phyloP scores from a whole-genome alignment of 2,797 vertebrate genomes.

The Chelmon rostratus region DNA sequence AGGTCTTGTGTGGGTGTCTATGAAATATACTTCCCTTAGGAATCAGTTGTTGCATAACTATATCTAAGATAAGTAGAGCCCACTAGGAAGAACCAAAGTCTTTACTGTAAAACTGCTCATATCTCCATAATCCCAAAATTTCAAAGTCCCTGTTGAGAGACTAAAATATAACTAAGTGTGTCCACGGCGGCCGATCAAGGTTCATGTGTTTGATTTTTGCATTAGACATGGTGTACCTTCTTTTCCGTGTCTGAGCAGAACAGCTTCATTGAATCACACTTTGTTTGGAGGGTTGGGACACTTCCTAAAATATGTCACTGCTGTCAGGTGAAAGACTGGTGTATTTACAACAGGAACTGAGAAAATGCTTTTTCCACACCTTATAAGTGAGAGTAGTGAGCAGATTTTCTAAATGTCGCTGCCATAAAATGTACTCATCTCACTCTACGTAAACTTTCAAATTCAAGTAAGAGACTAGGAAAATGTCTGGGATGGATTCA shows the following conservation, averaged over 20 bases:
- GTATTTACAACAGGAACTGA: not conserved
- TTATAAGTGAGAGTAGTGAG: conserved; percentile 7
- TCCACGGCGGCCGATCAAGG: conserved; percentile 32
- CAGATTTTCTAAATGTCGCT: not conserved
- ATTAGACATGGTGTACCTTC: conserved; percentile 48
- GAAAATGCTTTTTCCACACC: not conserved
- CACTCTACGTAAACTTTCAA: conserved; percentile 14
- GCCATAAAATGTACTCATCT: conserved; percentile 11
- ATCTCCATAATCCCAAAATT: conserved; percentile 38
- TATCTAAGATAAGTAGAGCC: conserved; percentile 78
- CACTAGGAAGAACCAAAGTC: conserved; percentile 72
- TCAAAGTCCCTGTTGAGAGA: conserved; percentile 51
- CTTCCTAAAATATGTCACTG: conserved; percentile 6
- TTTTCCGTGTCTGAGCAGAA: conserved; percentile 31
- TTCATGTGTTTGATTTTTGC: conserved; percentile 55
- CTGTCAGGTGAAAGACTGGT: conserved; percentile 19
- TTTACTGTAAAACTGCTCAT: conserved; percentile 50
- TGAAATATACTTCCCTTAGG: conserved; percentile 78
- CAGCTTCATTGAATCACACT: conserved; percentile 43
- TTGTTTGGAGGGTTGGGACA: conserved; percentile 40
- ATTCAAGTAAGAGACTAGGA: conserved; percentile 33
- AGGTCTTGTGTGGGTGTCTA: conserved; percentile 71
- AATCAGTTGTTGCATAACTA: conserved; percentile 87
- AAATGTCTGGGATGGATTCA: not conserved
- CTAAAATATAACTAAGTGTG: conserved; percentile 42